These are phyloP conservation scores for Stenolophus ochropezus DNA, from an alignment of 2,888 invertebrate genomes.

Conservation along the genomic window DNA sequence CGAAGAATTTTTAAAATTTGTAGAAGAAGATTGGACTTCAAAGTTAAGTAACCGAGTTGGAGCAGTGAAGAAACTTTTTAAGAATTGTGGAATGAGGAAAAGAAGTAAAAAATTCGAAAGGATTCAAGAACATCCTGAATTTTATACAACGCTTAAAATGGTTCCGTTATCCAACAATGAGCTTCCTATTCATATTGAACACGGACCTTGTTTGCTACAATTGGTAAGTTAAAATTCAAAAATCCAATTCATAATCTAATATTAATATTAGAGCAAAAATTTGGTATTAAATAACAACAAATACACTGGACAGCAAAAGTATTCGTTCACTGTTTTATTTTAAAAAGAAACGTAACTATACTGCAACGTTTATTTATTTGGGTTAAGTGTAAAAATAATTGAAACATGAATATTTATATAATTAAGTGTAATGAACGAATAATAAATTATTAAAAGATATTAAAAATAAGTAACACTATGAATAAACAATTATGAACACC, in stretches of 20 bases:
- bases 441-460: no score
- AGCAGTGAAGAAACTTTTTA: not conserved
- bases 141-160: constrained; percentile 26
- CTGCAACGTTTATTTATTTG: no score
- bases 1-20: constrained; percentile 39
- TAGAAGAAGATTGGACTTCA: constrained; percentile 31
- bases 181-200: constrained; percentile 9
- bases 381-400: no score
- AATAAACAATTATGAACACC: no score
- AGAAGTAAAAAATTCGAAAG: not conserved
- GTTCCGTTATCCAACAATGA: constrained; percentile 13
- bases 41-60: not conserved
- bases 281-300: not conserved
- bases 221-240: constrained; percentile 10
- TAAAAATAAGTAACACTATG: no score
- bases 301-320: not conserved
- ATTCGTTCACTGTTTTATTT: not conserved
- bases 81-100: not conserved
- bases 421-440: no score
- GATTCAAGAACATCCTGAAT: constrained; percentile 28
- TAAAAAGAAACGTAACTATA: no score
- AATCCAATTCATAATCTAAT: no score
- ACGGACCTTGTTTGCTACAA: constrained; percentile 37
- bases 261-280: no score
- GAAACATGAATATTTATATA: no score